Conservation (phyloP, 2,888 invertebrate genomes). For the Emmelina monodactyla region DNA sequence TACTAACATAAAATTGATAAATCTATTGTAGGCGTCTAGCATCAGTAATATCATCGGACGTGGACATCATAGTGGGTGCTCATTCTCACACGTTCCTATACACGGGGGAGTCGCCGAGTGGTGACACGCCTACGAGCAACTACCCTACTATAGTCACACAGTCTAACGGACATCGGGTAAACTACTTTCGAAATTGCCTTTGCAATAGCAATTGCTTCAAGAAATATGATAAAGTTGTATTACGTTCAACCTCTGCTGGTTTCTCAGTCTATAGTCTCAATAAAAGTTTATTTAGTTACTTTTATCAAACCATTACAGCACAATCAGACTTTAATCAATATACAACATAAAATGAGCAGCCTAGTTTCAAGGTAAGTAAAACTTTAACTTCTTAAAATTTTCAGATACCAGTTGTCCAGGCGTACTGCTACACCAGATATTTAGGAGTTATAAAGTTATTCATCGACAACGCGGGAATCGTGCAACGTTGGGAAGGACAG, state of each 20-base stretch:
- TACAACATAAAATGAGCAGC: too few species aligned
- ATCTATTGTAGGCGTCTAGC: slow-evolving; percentile 75
- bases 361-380: too few species aligned
- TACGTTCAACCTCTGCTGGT: too few species aligned
- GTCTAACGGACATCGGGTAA: slow-evolving; percentile 54
- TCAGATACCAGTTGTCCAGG: slow-evolving; percentile 74
- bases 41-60: slow-evolving; percentile 65
- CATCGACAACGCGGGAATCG: slow-evolving; percentile 73
- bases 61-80: slow-evolving; percentile 86
- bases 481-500: slow-evolving; percentile 73
- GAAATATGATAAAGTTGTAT: too few species aligned
- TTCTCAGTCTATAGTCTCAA: too few species aligned
- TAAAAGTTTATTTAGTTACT: too few species aligned
- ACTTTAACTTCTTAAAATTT: slow-evolving; percentile 2
- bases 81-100: slow-evolving; percentile 85
- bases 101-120: slow-evolving; percentile 62
- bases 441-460: slow-evolving; percentile 77
- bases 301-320: too few species aligned
- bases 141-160: slow-evolving; percentile 77
- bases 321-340: too few species aligned
- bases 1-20: too few species aligned
- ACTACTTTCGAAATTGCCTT: too few species aligned
- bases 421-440: slow-evolving; percentile 77
- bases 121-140: slow-evolving; percentile 62
- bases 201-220: too few species aligned